Base-by-base conservation (phyloP, 2,888 invertebrate genomes). In the Andrena bicolor region DNA sequence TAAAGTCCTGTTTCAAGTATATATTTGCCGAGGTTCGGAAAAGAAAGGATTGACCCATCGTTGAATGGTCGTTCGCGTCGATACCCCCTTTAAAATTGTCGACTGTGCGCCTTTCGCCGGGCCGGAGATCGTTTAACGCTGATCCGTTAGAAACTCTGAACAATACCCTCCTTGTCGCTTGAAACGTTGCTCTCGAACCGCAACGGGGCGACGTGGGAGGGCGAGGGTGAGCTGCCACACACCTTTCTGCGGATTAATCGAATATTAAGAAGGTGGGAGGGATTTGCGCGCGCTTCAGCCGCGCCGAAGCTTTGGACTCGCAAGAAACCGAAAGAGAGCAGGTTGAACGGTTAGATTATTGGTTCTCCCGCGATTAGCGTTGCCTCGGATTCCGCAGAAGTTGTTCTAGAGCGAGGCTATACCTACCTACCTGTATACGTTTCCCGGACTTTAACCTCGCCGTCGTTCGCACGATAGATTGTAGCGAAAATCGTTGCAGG, bases 221-320 rank as follows among this genome's bases (percentile, higher is more conserved):
- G 13, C 7, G 8, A 41, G 30, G 13, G 8, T 35, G 30, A 64
- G 23, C 51, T 4, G 60, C 26, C 68, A 32, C 60, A n/a, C 7
- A 10, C 13, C 63, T 63, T 80, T 76, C 61, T 63, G 61, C 72
- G 8, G 66, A 72, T 63, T 41, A 68, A 58, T 78, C 72, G 80
- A 63, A 68, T 72, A 78, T 72, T 49, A 56, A 72, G 28, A 20
- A 66, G 70, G 30, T 26, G n/a, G 28, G 8, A 28, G 23, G 16
- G 4, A n/a, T 68, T 68, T 32, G 66, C 30, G 35, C 26, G 28
- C 26, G 70, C 28, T 20, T 51, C 20, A 8, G 20, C 20, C 53
- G 16, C 41, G 13, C 41, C 41, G 41, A 41, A 41, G 41, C 41
- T 41, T 16, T 41, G 16, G 41, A 53, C 7, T 20, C 51, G 20